phyloP scores from a whole-genome alignment of 1,140 invertebrate genomes.

The Leptoteleia sp. region DNA sequence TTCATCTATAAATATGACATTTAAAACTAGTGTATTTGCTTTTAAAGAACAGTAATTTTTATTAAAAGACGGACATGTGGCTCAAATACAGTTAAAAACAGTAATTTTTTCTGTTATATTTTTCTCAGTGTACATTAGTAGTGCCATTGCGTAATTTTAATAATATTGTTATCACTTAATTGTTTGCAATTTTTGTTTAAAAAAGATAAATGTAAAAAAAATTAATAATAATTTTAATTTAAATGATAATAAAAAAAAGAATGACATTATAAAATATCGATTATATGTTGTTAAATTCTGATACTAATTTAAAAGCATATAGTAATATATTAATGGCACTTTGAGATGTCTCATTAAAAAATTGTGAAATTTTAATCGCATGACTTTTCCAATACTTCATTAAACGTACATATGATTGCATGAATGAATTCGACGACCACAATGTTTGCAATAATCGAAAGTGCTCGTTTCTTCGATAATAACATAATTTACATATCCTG shows the following conservation, averaged over 20 bases:
- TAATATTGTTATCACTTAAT: background rate
- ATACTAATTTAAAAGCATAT: background rate
- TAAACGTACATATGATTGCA: constrained; percentile 3
- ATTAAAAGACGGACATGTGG: too few relatives aligned
- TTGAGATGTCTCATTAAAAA: constrained; percentile 6
- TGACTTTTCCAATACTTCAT: background rate
- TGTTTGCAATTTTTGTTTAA: background rate
- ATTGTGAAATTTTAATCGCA: background rate
- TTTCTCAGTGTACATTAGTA: constrained; percentile 20
- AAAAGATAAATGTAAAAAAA: background rate
- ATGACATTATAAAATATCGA: constrained; percentile 3
- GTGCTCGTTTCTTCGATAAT: constrained; percentile 16
- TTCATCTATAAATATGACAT: too few relatives aligned
- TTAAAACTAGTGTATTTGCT: too few relatives aligned
- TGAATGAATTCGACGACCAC: background rate
- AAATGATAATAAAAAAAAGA: background rate
- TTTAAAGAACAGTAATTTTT: too few relatives aligned
- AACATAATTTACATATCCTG: constrained; percentile 44
- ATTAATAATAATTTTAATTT: background rate
- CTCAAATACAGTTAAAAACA: too few relatives aligned
- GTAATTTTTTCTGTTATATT: too few relatives aligned
- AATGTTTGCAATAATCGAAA: constrained; percentile 23
- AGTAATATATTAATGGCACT: constrained; percentile 4
- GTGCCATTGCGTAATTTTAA: constrained; percentile 10
- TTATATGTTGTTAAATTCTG: background rate